Conservation (phyloP, 1,140 invertebrate genomes). For the Sesamia nonagrioides region DNA sequence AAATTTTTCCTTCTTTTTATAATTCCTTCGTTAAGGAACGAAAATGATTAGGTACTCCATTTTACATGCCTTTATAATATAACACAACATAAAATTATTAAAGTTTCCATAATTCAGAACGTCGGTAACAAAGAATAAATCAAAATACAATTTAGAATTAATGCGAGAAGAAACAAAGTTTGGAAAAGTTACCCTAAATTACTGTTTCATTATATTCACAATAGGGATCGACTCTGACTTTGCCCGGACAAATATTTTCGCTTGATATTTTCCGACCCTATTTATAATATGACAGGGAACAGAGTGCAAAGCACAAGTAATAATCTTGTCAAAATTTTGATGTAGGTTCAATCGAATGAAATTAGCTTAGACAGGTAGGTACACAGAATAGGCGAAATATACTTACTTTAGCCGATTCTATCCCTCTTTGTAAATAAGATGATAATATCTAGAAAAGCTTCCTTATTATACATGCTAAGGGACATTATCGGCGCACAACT, state of each 20-base stretch:
- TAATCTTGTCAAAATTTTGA: conserved; percentile 45
- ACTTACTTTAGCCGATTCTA: not conserved
- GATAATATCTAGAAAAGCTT: conserved; percentile 6
- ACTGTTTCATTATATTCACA: conserved; percentile 32
- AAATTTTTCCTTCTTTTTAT: too few species aligned
- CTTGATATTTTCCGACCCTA: conserved; percentile 25
- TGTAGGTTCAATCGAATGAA: conserved; percentile 43
- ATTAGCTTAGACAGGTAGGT: conserved; percentile 27
- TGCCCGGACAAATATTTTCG: conserved; percentile 12
- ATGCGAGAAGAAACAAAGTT: conserved; percentile 6
- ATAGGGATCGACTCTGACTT: conserved; percentile 6
- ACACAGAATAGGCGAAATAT: conserved; percentile 23
- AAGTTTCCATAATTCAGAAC: not conserved
- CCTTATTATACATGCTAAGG: not conserved
- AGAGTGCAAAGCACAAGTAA: conserved; percentile 36
- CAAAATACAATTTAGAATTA: conserved; percentile 32
- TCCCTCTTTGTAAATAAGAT: conserved; percentile 10
- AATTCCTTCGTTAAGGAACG: too few species aligned
- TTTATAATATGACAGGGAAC: conserved; percentile 39
- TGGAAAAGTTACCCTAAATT: conserved; percentile 1
- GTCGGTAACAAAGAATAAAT: conserved; percentile 10
- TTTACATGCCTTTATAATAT: too few species aligned
- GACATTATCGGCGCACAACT: too few species aligned
- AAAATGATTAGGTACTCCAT: too few species aligned
- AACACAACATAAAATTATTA: not conserved